Percentiles rank a stretch among this genome's conserved stretches.
phyloP scores from a whole-genome alignment of 2,888 invertebrate genomes.

The Apantesis nais region DNA sequence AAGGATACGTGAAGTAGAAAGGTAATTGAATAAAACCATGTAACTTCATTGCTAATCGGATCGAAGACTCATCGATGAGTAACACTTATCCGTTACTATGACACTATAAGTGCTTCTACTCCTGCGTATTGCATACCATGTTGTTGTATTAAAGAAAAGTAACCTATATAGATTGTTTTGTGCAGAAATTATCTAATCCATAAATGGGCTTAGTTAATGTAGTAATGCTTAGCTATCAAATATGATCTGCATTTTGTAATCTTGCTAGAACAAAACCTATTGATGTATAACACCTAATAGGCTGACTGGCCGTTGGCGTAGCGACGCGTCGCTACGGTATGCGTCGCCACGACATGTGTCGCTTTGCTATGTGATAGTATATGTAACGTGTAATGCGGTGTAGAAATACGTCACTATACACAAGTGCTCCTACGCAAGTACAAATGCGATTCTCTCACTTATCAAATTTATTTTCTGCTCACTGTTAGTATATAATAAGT shows the following conservation, averaged over 20 bases:
- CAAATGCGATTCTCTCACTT: too few relatives aligned
- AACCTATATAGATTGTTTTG: neutral
- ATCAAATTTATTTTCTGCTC: too few relatives aligned
- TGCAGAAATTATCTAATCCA: neutral
- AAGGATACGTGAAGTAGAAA: slow-evolving; percentile 5
- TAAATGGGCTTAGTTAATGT: neutral
- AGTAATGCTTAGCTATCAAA: neutral
- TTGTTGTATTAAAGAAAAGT: neutral
- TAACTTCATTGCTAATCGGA: slow-evolving; percentile 21
- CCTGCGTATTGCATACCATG: slow-evolving; percentile 9
- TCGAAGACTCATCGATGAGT: slow-evolving; percentile 18
- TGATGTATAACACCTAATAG: too few relatives aligned
- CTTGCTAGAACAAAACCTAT: neutral
- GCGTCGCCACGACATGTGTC: neutral
- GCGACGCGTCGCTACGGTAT: too few relatives aligned
- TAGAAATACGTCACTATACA: too few relatives aligned
- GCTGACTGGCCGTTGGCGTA: too few relatives aligned
- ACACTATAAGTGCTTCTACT: slow-evolving; percentile 27
- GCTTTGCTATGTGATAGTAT: too few relatives aligned
- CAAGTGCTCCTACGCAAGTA: too few relatives aligned
- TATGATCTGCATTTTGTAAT: neutral
- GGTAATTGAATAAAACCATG: slow-evolving; percentile 21
- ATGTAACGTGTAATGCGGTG: too few relatives aligned
- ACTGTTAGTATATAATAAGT: too few relatives aligned
- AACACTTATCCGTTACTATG: slow-evolving; percentile 17